Conservation (phyloP, 2,113 vertebrate species). For the Perca flavescens region DNA sequence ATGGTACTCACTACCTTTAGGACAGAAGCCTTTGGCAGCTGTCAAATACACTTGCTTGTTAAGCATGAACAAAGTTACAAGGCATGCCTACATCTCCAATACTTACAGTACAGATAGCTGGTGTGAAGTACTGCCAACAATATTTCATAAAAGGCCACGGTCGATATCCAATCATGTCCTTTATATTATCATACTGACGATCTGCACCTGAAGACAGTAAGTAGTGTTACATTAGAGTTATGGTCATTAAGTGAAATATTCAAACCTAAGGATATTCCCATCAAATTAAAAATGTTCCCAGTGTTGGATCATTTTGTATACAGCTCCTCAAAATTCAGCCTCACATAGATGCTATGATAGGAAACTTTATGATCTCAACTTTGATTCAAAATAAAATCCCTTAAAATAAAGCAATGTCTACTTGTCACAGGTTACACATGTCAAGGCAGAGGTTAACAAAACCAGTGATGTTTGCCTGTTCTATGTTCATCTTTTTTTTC, state of each 20-base stretch:
- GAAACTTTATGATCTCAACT: background rate
- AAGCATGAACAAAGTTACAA: conserved; percentile 11
- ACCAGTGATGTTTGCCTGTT: background rate
- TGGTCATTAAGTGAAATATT: background rate
- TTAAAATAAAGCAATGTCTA: background rate
- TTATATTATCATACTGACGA: conserved; percentile 91
- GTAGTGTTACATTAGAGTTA: background rate
- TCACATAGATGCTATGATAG: background rate
- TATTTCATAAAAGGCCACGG: conserved; percentile 92
- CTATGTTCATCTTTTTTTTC: too few species aligned
- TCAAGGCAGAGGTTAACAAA: background rate
- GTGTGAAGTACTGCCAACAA: conserved; percentile 93
- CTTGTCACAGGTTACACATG: background rate
- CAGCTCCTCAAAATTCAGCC: background rate
- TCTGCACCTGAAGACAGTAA: conserved; percentile 84
- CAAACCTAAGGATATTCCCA: too few species aligned
- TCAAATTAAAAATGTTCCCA: background rate
- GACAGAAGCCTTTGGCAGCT: conserved; percentile 42
- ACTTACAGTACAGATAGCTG: conserved; percentile 90
- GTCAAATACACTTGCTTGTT: conserved; percentile 23
- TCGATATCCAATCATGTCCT: conserved; percentile 95
- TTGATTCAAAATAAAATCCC: background rate
- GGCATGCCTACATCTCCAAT: background rate
- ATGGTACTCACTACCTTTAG: background rate
- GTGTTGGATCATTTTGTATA: background rate